These are phyloP conservation scores for Excalfactoria chinensis DNA, from an alignment of 2,113 vertebrate species.

Conservation along the genomic window DNA sequence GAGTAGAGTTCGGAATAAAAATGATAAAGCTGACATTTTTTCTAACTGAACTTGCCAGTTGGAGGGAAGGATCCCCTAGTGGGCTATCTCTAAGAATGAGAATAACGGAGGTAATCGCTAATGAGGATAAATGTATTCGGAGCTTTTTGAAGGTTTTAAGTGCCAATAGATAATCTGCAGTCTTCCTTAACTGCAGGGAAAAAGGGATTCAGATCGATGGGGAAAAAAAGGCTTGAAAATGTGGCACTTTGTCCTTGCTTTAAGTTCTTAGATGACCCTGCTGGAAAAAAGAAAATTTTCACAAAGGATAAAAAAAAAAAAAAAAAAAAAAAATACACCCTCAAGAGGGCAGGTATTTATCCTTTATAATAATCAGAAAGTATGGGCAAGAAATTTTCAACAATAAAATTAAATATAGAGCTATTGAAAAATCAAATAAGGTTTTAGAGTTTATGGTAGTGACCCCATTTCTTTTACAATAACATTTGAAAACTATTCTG, in stretches of 20 bases:
- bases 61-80: neutral
- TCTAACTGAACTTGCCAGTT: constrained; percentile 10
- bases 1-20: constrained; percentile 48
- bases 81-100: neutral
- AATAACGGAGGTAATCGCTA: neutral
- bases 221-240: constrained; percentile 24
- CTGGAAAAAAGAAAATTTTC: neutral
- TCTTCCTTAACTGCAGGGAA: constrained; percentile 19
- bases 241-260: neutral
- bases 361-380: constrained; percentile 21
- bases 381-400: constrained; percentile 36
- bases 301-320: constrained; percentile 26
- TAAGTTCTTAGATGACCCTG: constrained; percentile 5
- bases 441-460: neutral
- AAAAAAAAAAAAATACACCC: constrained; percentile 2
- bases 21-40: constrained; percentile 26
- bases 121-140: constrained; percentile 37
- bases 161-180: constrained; percentile 27
- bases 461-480: constrained; percentile 15
- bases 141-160: constrained; percentile 45
- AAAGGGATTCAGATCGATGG: neutral
- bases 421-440: constrained; percentile 35
- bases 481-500: neutral
- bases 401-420: constrained; percentile 45
- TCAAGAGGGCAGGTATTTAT: constrained; percentile 26